Percentiles rank a stretch among this genome's conserved stretches.
phyloP scores from a whole-genome alignment of 2,797 vertebrate genomes.

The Pseudopleuronectes americanus region DNA sequence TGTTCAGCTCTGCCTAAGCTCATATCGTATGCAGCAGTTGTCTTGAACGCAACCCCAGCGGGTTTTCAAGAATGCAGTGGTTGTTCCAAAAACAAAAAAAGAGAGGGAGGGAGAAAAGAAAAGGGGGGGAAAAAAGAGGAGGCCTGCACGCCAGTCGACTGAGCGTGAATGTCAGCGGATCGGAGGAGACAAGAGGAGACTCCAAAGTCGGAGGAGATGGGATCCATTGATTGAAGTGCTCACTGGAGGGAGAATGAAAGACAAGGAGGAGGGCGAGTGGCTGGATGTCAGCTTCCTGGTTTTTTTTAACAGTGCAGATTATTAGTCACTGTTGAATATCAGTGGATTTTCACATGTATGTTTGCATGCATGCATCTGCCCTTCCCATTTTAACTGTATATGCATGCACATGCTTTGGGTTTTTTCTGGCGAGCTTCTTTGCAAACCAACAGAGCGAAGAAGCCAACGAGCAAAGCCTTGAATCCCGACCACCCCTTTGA shows the following conservation, averaged over 20 bases:
- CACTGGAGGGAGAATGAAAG: conserved; percentile 41
- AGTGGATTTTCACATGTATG: neutral
- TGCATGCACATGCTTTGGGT: neutral
- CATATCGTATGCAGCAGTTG: conserved; percentile 53
- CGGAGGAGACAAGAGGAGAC: conserved; percentile 45
- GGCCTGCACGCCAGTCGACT: conserved; percentile 42
- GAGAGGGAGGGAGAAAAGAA: neutral
- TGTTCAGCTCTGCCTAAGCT: conserved; percentile 50
- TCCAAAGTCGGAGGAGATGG: conserved; percentile 46
- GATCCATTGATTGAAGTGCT: conserved; percentile 51
- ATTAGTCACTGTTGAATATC: conserved; percentile 44
- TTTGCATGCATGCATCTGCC: conserved; percentile 2
- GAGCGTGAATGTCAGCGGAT: conserved; percentile 54
- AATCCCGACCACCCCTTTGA: conserved; percentile 62
- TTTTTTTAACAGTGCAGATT: conserved; percentile 36
- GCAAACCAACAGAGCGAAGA: conserved; percentile 30
- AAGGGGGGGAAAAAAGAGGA: neutral
- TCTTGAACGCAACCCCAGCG: conserved; percentile 53
- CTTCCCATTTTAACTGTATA: neutral
- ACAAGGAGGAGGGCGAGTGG: conserved; percentile 14
- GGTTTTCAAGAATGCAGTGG: conserved; percentile 68
- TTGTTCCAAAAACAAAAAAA: conserved; percentile 50
- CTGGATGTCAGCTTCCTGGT: conserved; percentile 27
- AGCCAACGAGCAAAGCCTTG: conserved; percentile 46
- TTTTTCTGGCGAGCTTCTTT: conserved; percentile 37